Conservation (phyloP, 2,888 invertebrate species). For the Nematopogon swammerdamellus region DNA sequence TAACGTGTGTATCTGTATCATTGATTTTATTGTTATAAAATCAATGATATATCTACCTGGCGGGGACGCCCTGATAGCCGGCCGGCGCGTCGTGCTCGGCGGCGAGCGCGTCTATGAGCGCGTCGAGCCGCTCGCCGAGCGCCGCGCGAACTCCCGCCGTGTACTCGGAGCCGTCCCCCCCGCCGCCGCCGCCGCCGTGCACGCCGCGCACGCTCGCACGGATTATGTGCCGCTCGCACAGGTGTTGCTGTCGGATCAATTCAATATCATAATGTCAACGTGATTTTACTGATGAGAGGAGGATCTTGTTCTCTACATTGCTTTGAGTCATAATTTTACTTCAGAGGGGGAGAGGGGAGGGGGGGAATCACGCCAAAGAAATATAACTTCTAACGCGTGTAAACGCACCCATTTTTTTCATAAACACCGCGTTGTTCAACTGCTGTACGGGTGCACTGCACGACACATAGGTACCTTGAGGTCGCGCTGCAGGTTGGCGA, state of each 20-base stretch:
- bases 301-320: too few relatives aligned
- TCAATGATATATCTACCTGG: conserved; percentile 29
- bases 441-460: too few relatives aligned
- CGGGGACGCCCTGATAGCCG: conserved; percentile 58
- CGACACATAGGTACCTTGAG: conserved; percentile 69
- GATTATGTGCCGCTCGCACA: conserved; percentile 70
- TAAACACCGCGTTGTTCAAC: too few relatives aligned
- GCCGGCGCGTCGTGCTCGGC: conserved; percentile 60
- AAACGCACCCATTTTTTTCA: too few relatives aligned
- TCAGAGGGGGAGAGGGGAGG: too few relatives aligned
- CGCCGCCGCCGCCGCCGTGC: conserved; percentile 48
- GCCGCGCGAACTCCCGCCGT: conserved; percentile 61
- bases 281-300: too few relatives aligned
- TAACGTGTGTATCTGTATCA: too few relatives aligned
- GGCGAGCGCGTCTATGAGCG: conserved; percentile 63
- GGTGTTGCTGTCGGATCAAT: conserved; percentile 68
- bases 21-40: too few relatives aligned
- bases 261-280: too few relatives aligned
- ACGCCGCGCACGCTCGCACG: conserved; percentile 59
- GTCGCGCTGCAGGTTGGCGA: conserved; percentile 69
- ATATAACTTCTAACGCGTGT: too few relatives aligned
- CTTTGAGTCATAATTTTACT: too few relatives aligned
- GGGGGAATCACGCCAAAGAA: too few relatives aligned
- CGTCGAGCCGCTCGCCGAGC: conserved; percentile 64
- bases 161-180: conserved; percentile 61